Conservation (phyloP, 2,113 vertebrate species). For the Archocentrus centrarchus region DNA sequence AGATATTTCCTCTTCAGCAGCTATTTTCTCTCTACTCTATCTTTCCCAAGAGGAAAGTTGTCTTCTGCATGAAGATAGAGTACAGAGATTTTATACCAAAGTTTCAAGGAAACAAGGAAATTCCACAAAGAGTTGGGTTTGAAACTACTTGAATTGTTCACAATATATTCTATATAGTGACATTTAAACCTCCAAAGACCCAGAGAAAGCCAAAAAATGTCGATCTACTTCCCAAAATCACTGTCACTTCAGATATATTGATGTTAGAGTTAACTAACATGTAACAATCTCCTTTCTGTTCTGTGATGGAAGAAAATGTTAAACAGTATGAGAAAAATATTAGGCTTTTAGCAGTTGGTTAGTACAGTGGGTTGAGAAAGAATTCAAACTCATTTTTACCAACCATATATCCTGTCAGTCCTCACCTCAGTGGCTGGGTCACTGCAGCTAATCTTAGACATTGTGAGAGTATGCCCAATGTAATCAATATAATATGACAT, state of each 20-base stretch:
- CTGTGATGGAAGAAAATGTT: neutral
- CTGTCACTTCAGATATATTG: neutral
- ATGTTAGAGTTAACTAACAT: neutral
- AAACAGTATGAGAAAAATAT: neutral
- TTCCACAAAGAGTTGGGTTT: constrained; percentile 11
- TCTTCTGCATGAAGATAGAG: constrained; percentile 12
- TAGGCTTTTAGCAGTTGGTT: neutral
- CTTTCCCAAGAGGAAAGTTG: constrained; percentile 35
- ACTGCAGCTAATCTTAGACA: neutral
- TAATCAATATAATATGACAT: constrained; percentile 14
- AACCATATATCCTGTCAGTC: neutral
- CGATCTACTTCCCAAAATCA: neutral
- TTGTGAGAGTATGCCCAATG: neutral
- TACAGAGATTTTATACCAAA: constrained; percentile 4
- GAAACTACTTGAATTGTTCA: constrained; percentile 26
- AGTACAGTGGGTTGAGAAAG: neutral
- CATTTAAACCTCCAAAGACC: constrained; percentile 18
- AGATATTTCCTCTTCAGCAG: constrained; percentile 11
- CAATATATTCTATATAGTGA: constrained; percentile 6
- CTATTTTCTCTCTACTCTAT: constrained; percentile 19
- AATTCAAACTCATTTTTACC: neutral
- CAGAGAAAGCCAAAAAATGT: neutral
- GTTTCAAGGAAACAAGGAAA: constrained; percentile 31
- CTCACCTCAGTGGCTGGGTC: neutral
- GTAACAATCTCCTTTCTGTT: neutral